Conservation (phyloP, 2,113 vertebrate species). For the Oryzias celebensis region DNA sequence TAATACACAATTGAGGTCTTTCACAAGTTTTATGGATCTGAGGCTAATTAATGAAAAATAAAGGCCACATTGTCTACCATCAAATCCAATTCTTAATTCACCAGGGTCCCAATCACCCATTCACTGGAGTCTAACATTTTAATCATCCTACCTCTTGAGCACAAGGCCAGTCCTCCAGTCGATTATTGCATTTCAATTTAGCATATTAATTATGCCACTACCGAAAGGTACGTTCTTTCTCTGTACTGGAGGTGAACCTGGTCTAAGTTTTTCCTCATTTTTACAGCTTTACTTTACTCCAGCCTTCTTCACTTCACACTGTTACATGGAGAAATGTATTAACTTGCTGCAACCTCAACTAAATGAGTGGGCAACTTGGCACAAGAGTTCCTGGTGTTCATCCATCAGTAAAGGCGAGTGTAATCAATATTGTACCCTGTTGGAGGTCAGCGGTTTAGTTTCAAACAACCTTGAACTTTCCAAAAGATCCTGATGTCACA, state of each 20-base stretch:
- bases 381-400: slow-evolving; percentile 51
- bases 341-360: slow-evolving; percentile 32
- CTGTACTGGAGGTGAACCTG: slow-evolving; percentile 55
- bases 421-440: slow-evolving; percentile 57
- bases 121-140: slow-evolving; percentile 76
- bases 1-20: slow-evolving; percentile 76
- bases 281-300: slow-evolving; percentile 65
- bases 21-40: slow-evolving; percentile 74
- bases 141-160: slow-evolving; percentile 77
- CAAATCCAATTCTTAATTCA: slow-evolving; percentile 74
- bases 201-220: slow-evolving; percentile 78
- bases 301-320: slow-evolving; percentile 52
- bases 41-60: slow-evolving; percentile 79
- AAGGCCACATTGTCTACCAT: slow-evolving; percentile 73
- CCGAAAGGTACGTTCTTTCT: slow-evolving; percentile 71
- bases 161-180: slow-evolving; percentile 73
- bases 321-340: slow-evolving; percentile 57
- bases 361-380: slow-evolving; percentile 50
- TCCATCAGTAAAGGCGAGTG: slow-evolving; percentile 64
- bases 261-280: slow-evolving; percentile 37
- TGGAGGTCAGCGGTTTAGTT: slow-evolving; percentile 47
- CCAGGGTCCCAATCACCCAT: slow-evolving; percentile 71
- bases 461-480: slow-evolving; percentile 52
- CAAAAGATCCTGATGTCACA: slow-evolving; percentile 26
- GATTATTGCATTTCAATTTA: slow-evolving; percentile 81